Conservation (phyloP, 1,140 invertebrate species). For the Drosophila erecta region DNA sequence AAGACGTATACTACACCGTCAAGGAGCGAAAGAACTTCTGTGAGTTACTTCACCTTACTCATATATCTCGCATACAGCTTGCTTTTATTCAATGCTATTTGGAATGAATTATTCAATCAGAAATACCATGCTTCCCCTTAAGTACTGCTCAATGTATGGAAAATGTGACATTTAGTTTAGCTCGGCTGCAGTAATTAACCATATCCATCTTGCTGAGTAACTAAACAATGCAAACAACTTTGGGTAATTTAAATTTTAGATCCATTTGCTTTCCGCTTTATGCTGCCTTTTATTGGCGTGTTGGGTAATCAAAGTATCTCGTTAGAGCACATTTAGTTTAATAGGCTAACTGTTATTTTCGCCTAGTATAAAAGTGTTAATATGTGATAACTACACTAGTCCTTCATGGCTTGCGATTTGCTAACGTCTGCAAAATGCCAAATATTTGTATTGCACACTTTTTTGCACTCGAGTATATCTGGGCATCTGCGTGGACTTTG, state of each 20-base stretch:
- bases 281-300: neutral
- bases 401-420: conserved; percentile 9
- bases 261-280: neutral
- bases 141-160: neutral
- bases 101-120: neutral
- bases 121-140: neutral
- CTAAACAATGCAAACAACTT: too few relatives aligned
- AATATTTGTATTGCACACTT: conserved; percentile 6
- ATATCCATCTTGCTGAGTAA: too few relatives aligned
- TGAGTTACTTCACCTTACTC: conserved; percentile 44
- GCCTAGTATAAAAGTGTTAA: conserved; percentile 3
- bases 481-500: conserved; percentile 21
- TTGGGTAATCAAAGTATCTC: neutral
- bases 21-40: conserved; percentile 67
- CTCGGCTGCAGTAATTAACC: neutral
- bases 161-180: too few relatives aligned
- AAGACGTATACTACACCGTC: conserved; percentile 81
- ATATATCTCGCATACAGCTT: too few relatives aligned
- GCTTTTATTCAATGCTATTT: neutral
- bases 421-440: conserved; percentile 2
- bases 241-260: neutral
- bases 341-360: conserved; percentile 5
- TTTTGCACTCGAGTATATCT: conserved; percentile 18
- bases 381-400: conserved; percentile 5
- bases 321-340: neutral